These are phyloP conservation scores for Hozukius guyotensis DNA, from an alignment of 2,797 vertebrate species.

Conservation along the genomic window DNA sequence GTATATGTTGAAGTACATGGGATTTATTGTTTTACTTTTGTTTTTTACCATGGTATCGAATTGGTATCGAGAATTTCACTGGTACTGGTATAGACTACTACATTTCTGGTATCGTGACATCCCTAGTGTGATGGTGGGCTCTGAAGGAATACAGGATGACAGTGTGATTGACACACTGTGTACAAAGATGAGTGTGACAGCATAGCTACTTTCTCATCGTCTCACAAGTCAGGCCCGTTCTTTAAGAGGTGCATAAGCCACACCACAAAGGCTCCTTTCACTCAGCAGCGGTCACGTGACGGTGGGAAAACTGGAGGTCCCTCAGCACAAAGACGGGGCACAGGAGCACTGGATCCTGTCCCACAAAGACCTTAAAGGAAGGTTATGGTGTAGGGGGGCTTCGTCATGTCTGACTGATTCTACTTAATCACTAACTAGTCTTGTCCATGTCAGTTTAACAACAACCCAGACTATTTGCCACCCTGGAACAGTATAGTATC, in stretches of 20 bases:
- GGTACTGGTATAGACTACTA: background rate
- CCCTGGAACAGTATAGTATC: background rate
- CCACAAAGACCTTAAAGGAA: slow-evolving; percentile 36
- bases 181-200: slow-evolving; percentile 35
- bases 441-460: background rate
- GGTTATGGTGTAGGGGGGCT: slow-evolving; percentile 3
- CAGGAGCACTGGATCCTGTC: slow-evolving; percentile 24
- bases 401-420: slow-evolving; percentile 15
- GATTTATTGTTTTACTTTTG: no score
- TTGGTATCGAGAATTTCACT: background rate
- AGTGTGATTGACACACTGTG: slow-evolving; percentile 31
- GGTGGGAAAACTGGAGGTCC: slow-evolving; percentile 72
- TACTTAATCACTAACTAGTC: slow-evolving; percentile 16
- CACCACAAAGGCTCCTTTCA: slow-evolving; percentile 78
- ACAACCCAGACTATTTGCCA: background rate
- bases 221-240: slow-evolving; percentile 62
- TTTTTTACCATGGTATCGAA: no score
- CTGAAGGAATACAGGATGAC: background rate
- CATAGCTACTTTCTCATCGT: slow-evolving; percentile 48
- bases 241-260: slow-evolving; percentile 51
- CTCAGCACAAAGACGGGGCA: slow-evolving; percentile 38
- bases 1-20: background rate
- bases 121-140: background rate
- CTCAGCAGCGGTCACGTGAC: slow-evolving; percentile 63
- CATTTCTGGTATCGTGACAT: background rate